Percentiles rank a stretch among this genome's conserved stretches.
phyloP scores from a whole-genome alignment of 2,888 invertebrate genomes.

The Aporophyla nigra region DNA sequence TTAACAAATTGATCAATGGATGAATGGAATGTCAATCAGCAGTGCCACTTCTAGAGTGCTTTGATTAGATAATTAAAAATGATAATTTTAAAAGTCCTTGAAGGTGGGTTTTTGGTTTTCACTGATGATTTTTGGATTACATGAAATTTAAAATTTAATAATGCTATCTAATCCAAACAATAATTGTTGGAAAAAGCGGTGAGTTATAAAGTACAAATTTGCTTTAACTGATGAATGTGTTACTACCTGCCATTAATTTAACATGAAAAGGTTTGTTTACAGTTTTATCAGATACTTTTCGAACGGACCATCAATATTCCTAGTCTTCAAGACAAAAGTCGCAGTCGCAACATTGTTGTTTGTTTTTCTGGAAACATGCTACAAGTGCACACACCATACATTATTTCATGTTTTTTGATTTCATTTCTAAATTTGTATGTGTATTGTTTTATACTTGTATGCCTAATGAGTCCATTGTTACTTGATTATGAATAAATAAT shows the following conservation, averaged over 20 bases:
- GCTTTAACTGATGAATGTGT: not conserved
- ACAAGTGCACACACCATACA: too few relatives aligned
- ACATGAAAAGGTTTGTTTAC: not conserved
- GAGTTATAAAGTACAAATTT: not conserved
- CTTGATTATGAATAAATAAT: too few relatives aligned
- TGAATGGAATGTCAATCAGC: not conserved
- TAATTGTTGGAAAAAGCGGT: not conserved
- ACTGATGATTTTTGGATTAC: not conserved
- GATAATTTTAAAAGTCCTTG: not conserved
- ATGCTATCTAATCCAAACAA: not conserved
- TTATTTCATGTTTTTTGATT: too few relatives aligned
- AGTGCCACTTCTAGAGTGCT: not conserved
- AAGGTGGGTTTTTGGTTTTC: not conserved
- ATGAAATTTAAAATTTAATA: not conserved
- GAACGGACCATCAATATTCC: not conserved
- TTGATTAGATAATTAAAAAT: not conserved
- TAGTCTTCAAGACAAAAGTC: not conserved
- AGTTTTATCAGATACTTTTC: not conserved
- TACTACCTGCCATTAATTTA: not conserved
- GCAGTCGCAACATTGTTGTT: not conserved
- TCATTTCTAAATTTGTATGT: too few relatives aligned
- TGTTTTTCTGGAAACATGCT: not conserved
- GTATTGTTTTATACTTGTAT: too few relatives aligned
- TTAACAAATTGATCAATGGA: not conserved
- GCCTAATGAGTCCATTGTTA: too few relatives aligned